phyloP scores from a whole-genome alignment of 2,888 invertebrate species.

The Portevinia maculata region DNA sequence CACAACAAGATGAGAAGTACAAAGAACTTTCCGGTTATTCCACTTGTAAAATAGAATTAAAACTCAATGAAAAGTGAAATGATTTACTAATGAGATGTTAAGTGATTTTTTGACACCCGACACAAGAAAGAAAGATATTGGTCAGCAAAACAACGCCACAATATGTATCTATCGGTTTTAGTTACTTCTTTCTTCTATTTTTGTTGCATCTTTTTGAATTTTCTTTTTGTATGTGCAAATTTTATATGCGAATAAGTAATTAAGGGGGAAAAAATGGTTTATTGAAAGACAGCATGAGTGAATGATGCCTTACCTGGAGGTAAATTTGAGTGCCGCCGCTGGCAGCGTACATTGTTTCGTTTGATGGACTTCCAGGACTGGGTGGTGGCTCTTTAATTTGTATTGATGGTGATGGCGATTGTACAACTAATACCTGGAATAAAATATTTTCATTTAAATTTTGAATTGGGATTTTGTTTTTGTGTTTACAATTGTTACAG shows the following conservation, averaged over 20 bases:
- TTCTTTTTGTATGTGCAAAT: slow-evolving; percentile 67
- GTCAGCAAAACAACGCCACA: slow-evolving; percentile 58
- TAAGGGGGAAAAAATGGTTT: too few relatives aligned
- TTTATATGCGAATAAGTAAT: slow-evolving; percentile 45
- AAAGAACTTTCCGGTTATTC: slow-evolving; percentile 59
- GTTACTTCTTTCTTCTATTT: neutral
- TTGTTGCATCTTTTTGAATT: slow-evolving; percentile 14
- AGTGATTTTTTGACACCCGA: slow-evolving; percentile 59
- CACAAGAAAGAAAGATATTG: slow-evolving; percentile 35
- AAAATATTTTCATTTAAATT: slow-evolving; percentile 49
- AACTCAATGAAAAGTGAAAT: slow-evolving; percentile 76
- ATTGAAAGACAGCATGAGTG: neutral
- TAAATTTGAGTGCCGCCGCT: slow-evolving; percentile 83
- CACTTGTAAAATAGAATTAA: slow-evolving; percentile 49
- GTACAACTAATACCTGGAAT: slow-evolving; percentile 82
- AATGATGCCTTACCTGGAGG: slow-evolving; percentile 81
- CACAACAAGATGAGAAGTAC: slow-evolving; percentile 30
- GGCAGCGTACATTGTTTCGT: slow-evolving; percentile 83
- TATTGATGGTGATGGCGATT: slow-evolving; percentile 80
- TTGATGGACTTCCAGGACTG: slow-evolving; percentile 81
- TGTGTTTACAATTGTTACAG: slow-evolving; percentile 31
- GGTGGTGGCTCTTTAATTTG: slow-evolving; percentile 81
- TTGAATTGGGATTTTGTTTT: neutral
- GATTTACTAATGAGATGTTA: slow-evolving; percentile 76
- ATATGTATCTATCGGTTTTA: neutral